Percentiles rank a stretch among this genome's conserved stretches.
These are phyloP conservation scores for Orycteropus afer DNA, from an alignment of 2,113 vertebrate genomes.

Conservation along the genomic window DNA sequence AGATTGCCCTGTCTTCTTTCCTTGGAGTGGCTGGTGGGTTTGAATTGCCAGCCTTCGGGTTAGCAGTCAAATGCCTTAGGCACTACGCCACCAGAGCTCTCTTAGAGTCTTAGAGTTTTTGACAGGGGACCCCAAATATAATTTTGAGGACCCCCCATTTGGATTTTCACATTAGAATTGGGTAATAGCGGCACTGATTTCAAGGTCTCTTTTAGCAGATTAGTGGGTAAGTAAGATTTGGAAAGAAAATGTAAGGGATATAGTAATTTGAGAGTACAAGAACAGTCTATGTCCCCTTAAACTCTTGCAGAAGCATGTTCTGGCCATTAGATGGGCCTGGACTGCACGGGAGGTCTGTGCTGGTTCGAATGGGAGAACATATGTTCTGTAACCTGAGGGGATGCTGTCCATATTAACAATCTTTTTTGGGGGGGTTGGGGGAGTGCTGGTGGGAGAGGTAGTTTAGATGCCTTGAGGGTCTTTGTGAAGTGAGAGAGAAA, in stretches of 20 bases:
- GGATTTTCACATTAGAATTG: conserved; percentile 32
- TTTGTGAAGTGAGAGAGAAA: neutral
- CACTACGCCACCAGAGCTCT: too few species aligned
- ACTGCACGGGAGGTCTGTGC: neutral
- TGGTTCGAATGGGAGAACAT: neutral
- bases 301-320: neutral
- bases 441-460: neutral
- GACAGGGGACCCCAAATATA: neutral
- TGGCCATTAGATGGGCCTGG: neutral
- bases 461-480: neutral
- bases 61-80: too few species aligned
- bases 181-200: conserved; percentile 29
- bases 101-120: conserved; percentile 28
- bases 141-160: conserved; percentile 29
- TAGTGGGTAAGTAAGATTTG: neutral
- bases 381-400: neutral
- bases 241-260: conserved; percentile 10
- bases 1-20: too few species aligned
- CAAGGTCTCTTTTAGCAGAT: neutral
- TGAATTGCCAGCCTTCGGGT: too few species aligned
- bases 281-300: conserved; percentile 13
- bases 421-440: neutral
- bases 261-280: neutral
- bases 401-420: neutral
- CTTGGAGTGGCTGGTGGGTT: too few species aligned